A percentile compares a stretch with the other conserved stretches of the same genome.
Conservation (phyloP, 2,113 vertebrate species). For the Strix aluco region DNA sequence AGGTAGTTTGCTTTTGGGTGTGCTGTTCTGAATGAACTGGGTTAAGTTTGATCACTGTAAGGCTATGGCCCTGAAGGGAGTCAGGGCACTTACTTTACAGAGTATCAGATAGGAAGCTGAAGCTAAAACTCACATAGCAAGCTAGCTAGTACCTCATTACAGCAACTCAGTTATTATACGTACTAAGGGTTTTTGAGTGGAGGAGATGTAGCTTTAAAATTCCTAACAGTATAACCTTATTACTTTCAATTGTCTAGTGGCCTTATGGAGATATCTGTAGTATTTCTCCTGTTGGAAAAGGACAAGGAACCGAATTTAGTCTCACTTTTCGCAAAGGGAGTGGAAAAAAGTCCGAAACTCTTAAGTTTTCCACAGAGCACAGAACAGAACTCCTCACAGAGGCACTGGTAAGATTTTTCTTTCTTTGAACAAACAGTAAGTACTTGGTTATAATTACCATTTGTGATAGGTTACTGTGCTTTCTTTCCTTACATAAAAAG, state of each 20-base stretch:
- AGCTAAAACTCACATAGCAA: accelerated
- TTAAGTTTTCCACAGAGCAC: slow-evolving; percentile 99
- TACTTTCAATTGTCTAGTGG: slow-evolving; percentile 82
- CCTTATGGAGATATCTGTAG: slow-evolving; percentile 98
- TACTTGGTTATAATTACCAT: not conserved
- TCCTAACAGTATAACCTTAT: not conserved
- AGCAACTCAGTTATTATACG: not conserved
- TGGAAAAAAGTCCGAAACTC: slow-evolving; percentile 95
- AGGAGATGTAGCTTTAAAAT: not conserved
- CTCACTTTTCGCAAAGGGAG: slow-evolving; percentile 97
- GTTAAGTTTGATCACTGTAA: not conserved
- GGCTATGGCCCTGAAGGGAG: not conserved
- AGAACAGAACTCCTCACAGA: slow-evolving; percentile 98
- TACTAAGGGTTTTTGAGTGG: not conserved
- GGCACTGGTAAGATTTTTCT: slow-evolving; percentile 85
- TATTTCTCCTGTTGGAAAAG: slow-evolving; percentile 93
- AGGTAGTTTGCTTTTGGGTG: not conserved
- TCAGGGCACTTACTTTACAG: not conserved
- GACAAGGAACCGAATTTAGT: slow-evolving; percentile 96
- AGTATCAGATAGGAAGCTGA: not conserved
- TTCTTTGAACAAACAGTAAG: not conserved
- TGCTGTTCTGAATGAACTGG: not conserved
- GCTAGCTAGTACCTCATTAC: not conserved
- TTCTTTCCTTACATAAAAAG: not conserved
- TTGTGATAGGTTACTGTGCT: not conserved